Percentiles rank a stretch among this genome's conserved stretches.
Evolutionary conservation across 2,113 vertebrate species (phyloP).

Genomic region (Lasiurus cinereus): DNA sequence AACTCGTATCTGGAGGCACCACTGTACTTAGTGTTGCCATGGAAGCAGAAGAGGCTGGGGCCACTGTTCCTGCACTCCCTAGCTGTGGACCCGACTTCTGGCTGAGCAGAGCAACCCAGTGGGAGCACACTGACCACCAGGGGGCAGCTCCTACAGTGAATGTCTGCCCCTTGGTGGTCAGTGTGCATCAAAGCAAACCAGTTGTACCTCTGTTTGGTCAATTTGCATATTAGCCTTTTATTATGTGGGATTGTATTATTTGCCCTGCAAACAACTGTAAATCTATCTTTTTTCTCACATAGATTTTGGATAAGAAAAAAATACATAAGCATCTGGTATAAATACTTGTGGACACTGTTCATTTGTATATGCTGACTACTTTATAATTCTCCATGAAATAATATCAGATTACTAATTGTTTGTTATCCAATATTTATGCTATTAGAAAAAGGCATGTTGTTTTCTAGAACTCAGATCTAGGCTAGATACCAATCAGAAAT

Average conservation of each 20-base stretch:
- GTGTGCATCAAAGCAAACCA: no score
- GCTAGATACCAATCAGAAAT: background rate
- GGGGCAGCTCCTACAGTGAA: no score
- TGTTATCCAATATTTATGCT: background rate
- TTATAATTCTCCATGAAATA: slow-evolving; percentile 4
- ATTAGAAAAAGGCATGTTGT: slow-evolving; percentile 44
- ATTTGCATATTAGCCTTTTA: no score
- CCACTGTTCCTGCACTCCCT: no score
- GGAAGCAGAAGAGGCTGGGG: no score
- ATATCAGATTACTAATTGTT: background rate
- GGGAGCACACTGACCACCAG: no score
- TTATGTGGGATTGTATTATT: background rate
- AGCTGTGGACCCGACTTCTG: no score
- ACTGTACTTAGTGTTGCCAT: no score
- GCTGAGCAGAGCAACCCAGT: no score
- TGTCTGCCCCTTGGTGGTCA: no score
- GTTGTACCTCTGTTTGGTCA: no score
- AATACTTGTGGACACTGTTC: background rate
- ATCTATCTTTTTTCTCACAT: background rate
- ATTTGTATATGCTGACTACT: background rate
- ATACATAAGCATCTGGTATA: background rate
- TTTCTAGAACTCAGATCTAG: slow-evolving; percentile 35
- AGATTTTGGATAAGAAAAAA: slow-evolving; percentile 17
- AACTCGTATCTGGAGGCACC: no score
- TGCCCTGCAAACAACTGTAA: background rate